Base-by-base conservation (phyloP, 2,888 invertebrate species). In the Thecocarcelia acutangulata region DNA sequence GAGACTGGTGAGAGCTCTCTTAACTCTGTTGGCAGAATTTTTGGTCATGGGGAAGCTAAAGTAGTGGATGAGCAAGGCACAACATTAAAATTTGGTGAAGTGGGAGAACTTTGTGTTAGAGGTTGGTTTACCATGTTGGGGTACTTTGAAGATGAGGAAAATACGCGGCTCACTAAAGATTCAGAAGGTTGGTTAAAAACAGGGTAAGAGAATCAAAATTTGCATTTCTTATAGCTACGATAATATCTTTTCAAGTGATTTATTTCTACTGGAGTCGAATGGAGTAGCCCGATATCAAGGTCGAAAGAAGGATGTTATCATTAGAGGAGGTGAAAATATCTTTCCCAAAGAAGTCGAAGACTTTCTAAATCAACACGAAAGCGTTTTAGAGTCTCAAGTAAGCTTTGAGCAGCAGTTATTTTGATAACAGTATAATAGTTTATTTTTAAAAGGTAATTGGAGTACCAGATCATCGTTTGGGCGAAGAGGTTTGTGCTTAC, bases 331-430 rank as follows among this genome's bases (percentile, higher is more conserved):
- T 17, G 95, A 95, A 89, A 95, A 95, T 87, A 93, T 96, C 80
- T 95, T 93, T 87, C 96, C 96, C 0, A 93, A 92, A 92, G 95
- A 96, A 91, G 92, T 96, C 58, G 96, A 96, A 89, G 93, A 94
- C 73, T 92, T 93, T 76, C 87, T 95, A 5, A 93, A 93, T 85
- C 92, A 92, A 0, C 94, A 96, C 91, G 94, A 94, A 0, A 91
- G 92, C 84, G 91, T 96, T 48, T 87, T 92, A 15, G 95, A 95
- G 87, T 93, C 92, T 9, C 93, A 95, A 86, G 94, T 94, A 88
- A 61, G 37, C 42, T n/a, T 15, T 19, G 5, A 12, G 15, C n/a
- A 15, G 15, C 21, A 6, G 0, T 9, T 1, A 21, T 42, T 11
- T 40, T n/a, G 1, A 3, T 17, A 17, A 56, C 11, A 21, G 6